phyloP scores from a whole-genome alignment of 2,888 invertebrate genomes.

The Octonoba sinensis region DNA sequence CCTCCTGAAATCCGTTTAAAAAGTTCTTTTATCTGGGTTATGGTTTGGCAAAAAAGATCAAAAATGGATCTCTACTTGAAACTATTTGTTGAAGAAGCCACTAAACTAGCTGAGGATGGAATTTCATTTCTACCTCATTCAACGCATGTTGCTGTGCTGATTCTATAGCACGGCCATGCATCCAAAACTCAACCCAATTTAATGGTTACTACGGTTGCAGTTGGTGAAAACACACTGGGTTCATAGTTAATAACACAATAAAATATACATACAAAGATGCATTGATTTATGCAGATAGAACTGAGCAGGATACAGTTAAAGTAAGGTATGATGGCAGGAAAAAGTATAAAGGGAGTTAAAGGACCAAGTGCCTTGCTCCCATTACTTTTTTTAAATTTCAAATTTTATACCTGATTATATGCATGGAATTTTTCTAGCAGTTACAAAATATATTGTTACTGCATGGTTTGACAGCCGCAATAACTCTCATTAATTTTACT shows the following conservation, averaged over 20 bases:
- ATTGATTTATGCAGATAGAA: neutral
- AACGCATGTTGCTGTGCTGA: slow-evolving; percentile 1
- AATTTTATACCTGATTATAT: too few species aligned
- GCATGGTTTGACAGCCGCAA: too few species aligned
- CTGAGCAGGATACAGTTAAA: neutral
- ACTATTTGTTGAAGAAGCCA: slow-evolving; percentile 12
- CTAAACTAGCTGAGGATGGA: slow-evolving; percentile 1
- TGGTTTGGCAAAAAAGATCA: slow-evolving; percentile 17
- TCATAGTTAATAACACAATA: neutral
- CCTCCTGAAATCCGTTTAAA: neutral
- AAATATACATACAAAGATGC: neutral
- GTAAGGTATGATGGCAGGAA: too few species aligned
- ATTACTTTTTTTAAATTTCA: too few species aligned
- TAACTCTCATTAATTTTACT: neutral
- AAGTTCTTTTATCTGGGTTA: neutral
- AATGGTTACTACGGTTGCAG: slow-evolving; percentile 17
- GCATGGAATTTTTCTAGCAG: too few species aligned
- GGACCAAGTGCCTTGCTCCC: too few species aligned
- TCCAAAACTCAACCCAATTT: slow-evolving; percentile 14
- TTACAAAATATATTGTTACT: too few species aligned
- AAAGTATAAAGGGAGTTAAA: too few species aligned
- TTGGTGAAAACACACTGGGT: slow-evolving; percentile 1
- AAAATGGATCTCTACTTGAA: slow-evolving; percentile 22
- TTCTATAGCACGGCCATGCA: neutral
- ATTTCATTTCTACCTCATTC: neutral